Base-by-base conservation (phyloP, 2,888 invertebrate genomes). In the Sialis lutaria region DNA sequence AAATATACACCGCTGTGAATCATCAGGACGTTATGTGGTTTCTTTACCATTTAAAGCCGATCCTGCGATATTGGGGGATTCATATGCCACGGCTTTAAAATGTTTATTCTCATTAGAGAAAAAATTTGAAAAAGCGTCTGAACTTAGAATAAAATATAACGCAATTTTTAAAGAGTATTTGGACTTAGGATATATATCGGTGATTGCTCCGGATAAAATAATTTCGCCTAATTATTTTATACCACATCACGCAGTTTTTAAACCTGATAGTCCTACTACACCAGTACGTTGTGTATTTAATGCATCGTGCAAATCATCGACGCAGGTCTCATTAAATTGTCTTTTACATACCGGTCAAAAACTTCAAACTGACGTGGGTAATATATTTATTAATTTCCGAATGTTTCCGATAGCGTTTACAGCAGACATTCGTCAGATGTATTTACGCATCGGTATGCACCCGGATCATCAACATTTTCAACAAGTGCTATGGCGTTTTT, bases 371-470 rank as follows among this genome's bases (percentile, higher is more conserved):
- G 42, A 42, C 6, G 42, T 42, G 3, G 5, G 2, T 4, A 6
- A 32, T 5, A 35, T 49, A 3, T 31, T 49, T 12, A 6, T 50
- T 13, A 34, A 8, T 0, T 46, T 49, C 33, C 39, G 46, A 4
- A 9, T 46, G 2, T 46, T 43, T 35, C 22, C 45, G 9, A 31
- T 46, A 2, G 50, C 8, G 32, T 30, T 5, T 46, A 49, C 6
- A 50, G 49, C 46, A 49, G 42, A n/a, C n/a, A n/a, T n/a, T n/a
- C n/a, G n/a, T n/a, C n/a, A n/a, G n/a, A n/a, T n/a, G n/a, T n/a
- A n/a, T 10, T 35, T 50, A 9, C 37, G 41, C 9, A 50, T 50
- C 12, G 42, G 32, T 43, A 33, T 47, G 5, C 34, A 44, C 4
- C 2, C 30, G n/a, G n/a, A n/a, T n/a, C n/a, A n/a, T n/a, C n/a